A percentile compares a stretch with the other conserved stretches of the same genome.
Evolutionary conservation across 2,113 vertebrate species (phyloP).

Genomic region (Aegithalos caudatus): DNA sequence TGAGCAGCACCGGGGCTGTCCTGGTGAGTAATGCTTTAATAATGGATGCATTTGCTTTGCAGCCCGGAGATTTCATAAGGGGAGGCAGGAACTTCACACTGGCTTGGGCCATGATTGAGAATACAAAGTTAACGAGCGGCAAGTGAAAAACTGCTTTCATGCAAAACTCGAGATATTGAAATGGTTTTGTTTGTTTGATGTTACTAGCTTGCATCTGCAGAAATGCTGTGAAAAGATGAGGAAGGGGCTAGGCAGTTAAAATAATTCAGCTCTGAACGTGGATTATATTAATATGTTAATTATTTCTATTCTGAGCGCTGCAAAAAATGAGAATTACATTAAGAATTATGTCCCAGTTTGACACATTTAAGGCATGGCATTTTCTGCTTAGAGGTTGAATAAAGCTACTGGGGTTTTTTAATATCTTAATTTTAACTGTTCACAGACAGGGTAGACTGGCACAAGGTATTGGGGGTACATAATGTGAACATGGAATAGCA

Average conservation of each 20-base stretch:
- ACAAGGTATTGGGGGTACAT: neutral
- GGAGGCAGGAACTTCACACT: neutral
- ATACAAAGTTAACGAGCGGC: neutral
- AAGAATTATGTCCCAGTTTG: neutral
- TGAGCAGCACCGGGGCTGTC: neutral
- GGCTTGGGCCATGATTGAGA: neutral
- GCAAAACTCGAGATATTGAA: neutral
- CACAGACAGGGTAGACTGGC: neutral
- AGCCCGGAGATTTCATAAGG: neutral
- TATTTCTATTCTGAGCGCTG: neutral
- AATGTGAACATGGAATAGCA: neutral
- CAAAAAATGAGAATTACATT: neutral
- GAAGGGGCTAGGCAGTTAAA: neutral
- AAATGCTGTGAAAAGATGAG: neutral
- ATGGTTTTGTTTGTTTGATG: neutral
- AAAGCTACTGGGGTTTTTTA: neutral
- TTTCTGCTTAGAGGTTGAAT: neutral
- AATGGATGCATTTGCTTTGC: neutral
- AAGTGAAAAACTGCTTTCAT: neutral
- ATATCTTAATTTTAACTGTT: neutral
- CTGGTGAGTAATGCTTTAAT: conserved; percentile 3
- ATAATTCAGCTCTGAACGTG: neutral
- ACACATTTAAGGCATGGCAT: neutral
- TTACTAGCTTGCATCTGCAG: neutral
- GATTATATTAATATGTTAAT: neutral